These are phyloP conservation scores for Carcinoscorpius rotundicauda DNA, from an alignment of 1,140 invertebrate genomes.

Conservation along the genomic window DNA sequence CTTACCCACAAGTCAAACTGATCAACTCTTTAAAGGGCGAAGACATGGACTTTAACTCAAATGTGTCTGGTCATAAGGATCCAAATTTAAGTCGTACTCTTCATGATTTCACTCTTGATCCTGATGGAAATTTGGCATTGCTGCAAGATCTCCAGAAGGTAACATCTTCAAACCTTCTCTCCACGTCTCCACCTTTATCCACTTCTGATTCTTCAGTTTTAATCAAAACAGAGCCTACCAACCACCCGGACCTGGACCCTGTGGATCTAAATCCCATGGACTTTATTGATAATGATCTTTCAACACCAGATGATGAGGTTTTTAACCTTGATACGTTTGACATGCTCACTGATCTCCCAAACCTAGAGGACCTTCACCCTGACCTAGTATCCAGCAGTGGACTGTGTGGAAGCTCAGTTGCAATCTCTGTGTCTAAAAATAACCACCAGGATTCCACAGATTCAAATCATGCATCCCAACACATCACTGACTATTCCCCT, in stretches of 20 bases:
- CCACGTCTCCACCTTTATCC: too few species aligned
- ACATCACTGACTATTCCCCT: constrained; percentile 87
- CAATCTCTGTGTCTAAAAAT: not conserved
- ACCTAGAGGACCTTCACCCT: constrained; percentile 48
- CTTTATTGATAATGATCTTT: constrained; percentile 58
- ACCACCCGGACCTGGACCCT: constrained; percentile 14
- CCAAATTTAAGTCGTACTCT: too few species aligned
- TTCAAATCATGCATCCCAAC: constrained; percentile 44
- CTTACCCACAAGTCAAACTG: too few species aligned
- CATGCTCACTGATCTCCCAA: constrained; percentile 81
- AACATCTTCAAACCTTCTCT: too few species aligned
- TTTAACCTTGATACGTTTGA: constrained; percentile 90
- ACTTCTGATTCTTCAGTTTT: constrained; percentile 2
- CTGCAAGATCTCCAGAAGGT: too few species aligned
- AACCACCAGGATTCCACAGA: constrained; percentile 2
- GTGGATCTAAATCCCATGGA: constrained; percentile 69
- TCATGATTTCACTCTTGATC: too few species aligned
- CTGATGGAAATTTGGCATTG: too few species aligned
- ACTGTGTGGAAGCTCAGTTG: constrained; percentile 11
- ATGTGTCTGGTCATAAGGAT: too few species aligned
- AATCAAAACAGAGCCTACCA: constrained; percentile 14
- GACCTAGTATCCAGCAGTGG: constrained; percentile 16
- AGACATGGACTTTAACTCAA: too few species aligned
- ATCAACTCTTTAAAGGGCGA: too few species aligned
- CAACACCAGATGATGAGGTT: constrained; percentile 67